Conservation (phyloP, 2,888 invertebrate species). For the Acrobasis suavella region DNA sequence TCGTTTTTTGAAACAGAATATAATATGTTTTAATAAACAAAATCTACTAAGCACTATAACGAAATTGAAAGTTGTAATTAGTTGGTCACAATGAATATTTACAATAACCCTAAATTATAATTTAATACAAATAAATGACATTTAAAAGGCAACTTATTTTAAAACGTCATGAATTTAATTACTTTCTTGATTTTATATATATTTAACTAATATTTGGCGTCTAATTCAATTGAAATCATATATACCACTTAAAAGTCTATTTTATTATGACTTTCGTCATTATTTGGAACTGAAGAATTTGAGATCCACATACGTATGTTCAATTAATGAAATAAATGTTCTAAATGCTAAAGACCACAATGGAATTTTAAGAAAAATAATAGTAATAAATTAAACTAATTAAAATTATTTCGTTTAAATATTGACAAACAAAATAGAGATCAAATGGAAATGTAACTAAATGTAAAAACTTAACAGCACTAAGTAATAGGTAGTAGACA, state of each 20-base stretch:
- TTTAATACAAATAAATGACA: constrained; percentile 44
- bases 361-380: constrained; percentile 40
- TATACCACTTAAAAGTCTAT: constrained; percentile 49
- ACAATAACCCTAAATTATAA: constrained; percentile 48
- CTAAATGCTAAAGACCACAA: constrained; percentile 49
- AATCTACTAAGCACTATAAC: constrained; percentile 45
- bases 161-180: constrained; percentile 31
- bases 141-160: constrained; percentile 35
- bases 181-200: constrained; percentile 41
- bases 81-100: constrained; percentile 44
- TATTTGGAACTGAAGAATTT: constrained; percentile 78
- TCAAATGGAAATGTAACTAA: constrained; percentile 75
- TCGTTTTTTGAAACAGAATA: constrained; percentile 62
- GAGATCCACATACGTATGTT: constrained; percentile 68
- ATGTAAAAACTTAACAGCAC: constrained; percentile 72
- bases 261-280: constrained; percentile 70
- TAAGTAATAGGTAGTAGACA: constrained; percentile 42
- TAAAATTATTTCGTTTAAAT: constrained; percentile 57
- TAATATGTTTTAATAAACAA: constrained; percentile 42
- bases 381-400: constrained; percentile 71
- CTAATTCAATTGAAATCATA: constrained; percentile 59
- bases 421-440: constrained; percentile 76
- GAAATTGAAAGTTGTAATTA: constrained; percentile 57
- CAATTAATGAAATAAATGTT: constrained; percentile 42
- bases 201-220: constrained; percentile 79